These are phyloP conservation scores for Cheilosia vernalis DNA, from an alignment of 2,888 invertebrate species.

Conservation along the genomic window DNA sequence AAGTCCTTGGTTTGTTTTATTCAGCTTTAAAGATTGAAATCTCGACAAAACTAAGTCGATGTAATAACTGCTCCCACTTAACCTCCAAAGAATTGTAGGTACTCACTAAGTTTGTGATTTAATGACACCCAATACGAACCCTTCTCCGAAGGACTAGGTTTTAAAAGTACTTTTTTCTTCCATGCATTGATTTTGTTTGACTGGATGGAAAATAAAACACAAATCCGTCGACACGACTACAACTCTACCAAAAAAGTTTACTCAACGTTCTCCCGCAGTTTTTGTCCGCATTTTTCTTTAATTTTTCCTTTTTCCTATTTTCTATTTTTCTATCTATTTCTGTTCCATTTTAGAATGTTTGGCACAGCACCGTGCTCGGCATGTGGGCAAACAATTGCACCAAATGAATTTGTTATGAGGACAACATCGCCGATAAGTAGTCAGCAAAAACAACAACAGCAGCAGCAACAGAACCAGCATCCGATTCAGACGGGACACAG, in stretches of 20 bases:
- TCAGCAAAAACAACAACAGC: constrained; percentile 76
- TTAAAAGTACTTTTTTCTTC: constrained; percentile 10
- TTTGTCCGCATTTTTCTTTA: constrained; percentile 13
- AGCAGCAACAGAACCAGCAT: constrained; percentile 81
- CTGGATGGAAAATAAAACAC: constrained; percentile 16
- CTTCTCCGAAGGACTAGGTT: neutral
- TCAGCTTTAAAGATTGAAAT: too few relatives aligned
- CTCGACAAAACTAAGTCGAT: too few relatives aligned
- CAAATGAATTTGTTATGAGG: constrained; percentile 95
- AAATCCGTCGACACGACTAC: constrained; percentile 20
- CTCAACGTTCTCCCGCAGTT: constrained; percentile 13
- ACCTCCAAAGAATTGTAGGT: too few relatives aligned
- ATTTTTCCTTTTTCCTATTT: constrained; percentile 21
- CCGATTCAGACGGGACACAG: constrained; percentile 72
- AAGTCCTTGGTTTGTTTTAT: too few relatives aligned
- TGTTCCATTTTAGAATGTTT: constrained; percentile 88
- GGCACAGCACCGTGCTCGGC: constrained; percentile 94
- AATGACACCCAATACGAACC: neutral
- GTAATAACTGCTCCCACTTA: too few relatives aligned
- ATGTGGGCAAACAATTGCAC: constrained; percentile 95
- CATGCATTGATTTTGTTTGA: constrained; percentile 43
- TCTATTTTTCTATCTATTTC: constrained; percentile 1
- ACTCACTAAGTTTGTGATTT: too few relatives aligned
- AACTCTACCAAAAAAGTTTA: constrained; percentile 33
- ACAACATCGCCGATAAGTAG: constrained; percentile 78